These are phyloP conservation scores for Babylonia areolata DNA, from an alignment of 1,140 invertebrate genomes.

Conservation along the genomic window DNA sequence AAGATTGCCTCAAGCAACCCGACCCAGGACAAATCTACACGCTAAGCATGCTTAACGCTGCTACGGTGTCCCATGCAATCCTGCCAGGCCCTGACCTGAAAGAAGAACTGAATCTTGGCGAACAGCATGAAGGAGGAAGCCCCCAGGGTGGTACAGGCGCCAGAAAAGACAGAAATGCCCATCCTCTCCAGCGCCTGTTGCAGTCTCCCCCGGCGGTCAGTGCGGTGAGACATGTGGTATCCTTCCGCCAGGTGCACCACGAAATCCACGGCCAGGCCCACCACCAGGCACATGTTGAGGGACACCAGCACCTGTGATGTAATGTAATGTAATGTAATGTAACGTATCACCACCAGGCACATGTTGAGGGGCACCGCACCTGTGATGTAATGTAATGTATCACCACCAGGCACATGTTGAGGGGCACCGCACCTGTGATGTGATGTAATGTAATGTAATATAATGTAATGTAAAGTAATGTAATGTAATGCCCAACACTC, in stretches of 20 bases:
- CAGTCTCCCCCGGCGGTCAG: conserved; percentile 53
- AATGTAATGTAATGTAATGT: too few relatives aligned
- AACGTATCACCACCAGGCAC: too few relatives aligned
- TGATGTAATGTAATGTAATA: too few relatives aligned
- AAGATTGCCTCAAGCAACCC: neutral
- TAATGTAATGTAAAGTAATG: too few relatives aligned
- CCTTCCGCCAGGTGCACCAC: conserved; percentile 72
- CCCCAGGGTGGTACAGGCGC: conserved; percentile 66
- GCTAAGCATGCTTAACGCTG: too few relatives aligned
- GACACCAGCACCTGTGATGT: conserved; percentile 70
- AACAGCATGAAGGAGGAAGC: conserved; percentile 67
- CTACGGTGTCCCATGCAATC: too few relatives aligned
- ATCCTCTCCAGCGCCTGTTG: conserved; percentile 67
- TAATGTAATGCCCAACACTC: too few relatives aligned
- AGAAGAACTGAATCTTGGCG: conserved; percentile 62
- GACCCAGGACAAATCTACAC: too few relatives aligned
- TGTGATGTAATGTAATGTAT: too few relatives aligned
- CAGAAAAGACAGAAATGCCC: conserved; percentile 69
- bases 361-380: too few relatives aligned
- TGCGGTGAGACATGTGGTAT: conserved; percentile 60
- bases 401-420: too few relatives aligned
- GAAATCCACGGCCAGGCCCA: conserved; percentile 71
- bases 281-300: conserved; percentile 67
- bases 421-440: too few relatives aligned
- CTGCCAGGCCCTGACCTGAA: conserved; percentile 63